phyloP scores from a whole-genome alignment of 2,797 vertebrate genomes.

The Echeneis naucrates region DNA sequence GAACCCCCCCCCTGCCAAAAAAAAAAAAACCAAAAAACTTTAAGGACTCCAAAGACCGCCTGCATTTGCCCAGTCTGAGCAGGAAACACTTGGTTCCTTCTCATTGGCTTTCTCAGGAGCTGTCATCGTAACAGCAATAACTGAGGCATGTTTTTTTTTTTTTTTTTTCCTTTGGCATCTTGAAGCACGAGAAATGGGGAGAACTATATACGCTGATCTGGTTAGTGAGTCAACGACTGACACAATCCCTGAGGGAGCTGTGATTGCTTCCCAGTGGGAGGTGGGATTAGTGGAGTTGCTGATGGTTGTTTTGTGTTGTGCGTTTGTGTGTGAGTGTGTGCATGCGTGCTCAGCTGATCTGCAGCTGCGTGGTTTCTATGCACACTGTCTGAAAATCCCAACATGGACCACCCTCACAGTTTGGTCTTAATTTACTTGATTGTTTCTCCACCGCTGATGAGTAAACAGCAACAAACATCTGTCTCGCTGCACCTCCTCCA shows the following conservation, averaged over 20 bases:
- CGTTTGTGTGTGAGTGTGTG: conserved; percentile 13
- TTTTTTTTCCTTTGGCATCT: conserved; percentile 3
- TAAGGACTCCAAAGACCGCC: conserved; percentile 28
- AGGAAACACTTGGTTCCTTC: neutral
- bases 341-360: conserved; percentile 65
- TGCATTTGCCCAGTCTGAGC: neutral
- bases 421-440: conserved; percentile 40
- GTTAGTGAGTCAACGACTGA: neutral
- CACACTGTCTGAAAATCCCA: conserved; percentile 51
- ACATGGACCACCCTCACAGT: conserved; percentile 38
- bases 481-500: neutral
- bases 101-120: neutral
- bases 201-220: neutral
- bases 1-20: conserved; percentile 19
- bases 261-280: conserved; percentile 41
- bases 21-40: conserved; percentile 15
- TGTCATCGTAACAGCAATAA: neutral
- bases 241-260: conserved; percentile 14
- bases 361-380: conserved; percentile 67
- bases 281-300: conserved; percentile 35
- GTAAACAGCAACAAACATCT: conserved; percentile 53
- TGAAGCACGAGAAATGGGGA: neutral
- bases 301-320: conserved; percentile 17
- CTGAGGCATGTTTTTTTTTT: neutral
- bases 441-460: conserved; percentile 26